phyloP scores from a whole-genome alignment of 2,113 vertebrate species.

The Hypocryptadius cinnamomeus region DNA sequence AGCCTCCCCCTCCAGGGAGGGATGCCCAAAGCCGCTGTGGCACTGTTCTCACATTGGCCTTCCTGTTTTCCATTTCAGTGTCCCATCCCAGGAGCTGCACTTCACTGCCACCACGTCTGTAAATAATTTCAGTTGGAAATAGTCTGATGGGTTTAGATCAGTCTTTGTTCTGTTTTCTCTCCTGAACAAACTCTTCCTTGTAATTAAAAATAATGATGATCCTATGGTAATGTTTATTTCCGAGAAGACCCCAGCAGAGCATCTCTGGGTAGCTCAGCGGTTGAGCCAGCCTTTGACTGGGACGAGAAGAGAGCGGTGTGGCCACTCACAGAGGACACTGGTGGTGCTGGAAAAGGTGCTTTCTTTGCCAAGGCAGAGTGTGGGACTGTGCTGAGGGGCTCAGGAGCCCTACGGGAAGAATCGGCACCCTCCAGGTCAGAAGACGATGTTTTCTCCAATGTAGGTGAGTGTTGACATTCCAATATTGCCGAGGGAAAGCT shows the following conservation, averaged over 20 bases:
- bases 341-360: background rate
- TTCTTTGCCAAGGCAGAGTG: background rate
- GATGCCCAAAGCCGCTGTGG: background rate
- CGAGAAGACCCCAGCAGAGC: background rate
- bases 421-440: background rate
- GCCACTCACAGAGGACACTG: background rate
- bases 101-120: background rate
- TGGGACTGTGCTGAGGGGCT: background rate
- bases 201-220: background rate
- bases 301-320: background rate
- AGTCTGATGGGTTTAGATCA: background rate
- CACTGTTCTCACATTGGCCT: background rate
- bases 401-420: background rate
- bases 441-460: constrained; percentile 54
- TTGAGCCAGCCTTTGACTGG: background rate
- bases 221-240: background rate
- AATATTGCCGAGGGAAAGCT: background rate
- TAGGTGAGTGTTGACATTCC: constrained; percentile 22
- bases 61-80: background rate
- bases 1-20: background rate
- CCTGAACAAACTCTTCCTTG: background rate
- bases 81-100: background rate
- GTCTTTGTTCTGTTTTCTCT: background rate
- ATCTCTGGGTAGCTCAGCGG: background rate
- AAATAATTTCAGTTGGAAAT: background rate